These are phyloP conservation scores for Lepisosteus osseus DNA, from an alignment of 2,113 vertebrate genomes.

Conservation along the genomic window DNA sequence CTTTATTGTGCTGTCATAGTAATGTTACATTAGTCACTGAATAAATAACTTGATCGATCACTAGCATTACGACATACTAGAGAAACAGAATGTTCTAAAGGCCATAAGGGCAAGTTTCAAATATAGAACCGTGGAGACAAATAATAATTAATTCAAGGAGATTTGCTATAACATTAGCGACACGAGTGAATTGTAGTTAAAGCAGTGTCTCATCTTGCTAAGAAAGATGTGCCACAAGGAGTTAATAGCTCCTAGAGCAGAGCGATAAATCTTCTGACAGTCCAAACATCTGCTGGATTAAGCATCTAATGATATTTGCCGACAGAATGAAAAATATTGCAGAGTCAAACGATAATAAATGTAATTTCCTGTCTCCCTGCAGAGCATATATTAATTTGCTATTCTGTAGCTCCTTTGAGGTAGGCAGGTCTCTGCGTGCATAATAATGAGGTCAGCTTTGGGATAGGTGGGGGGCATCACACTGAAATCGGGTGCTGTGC, in stretches of 20 bases:
- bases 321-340: background rate
- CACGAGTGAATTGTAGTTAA: background rate
- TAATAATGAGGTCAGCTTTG: background rate
- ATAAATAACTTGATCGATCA: no score
- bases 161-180: background rate
- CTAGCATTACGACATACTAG: no score
- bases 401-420: constrained; percentile 4
- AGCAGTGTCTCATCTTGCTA: background rate
- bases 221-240: background rate
- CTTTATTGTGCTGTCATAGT: no score
- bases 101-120: no score
- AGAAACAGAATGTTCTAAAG: no score
- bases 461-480: background rate
- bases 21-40: no score
- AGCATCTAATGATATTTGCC: constrained; percentile 24
- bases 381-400: constrained; percentile 14
- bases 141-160: no score
- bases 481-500: background rate
- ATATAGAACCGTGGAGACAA: no score
- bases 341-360: constrained; percentile 20
- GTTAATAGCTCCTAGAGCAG: constrained; percentile 10
- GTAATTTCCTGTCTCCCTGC: constrained; percentile 13
- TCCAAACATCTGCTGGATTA: background rate
- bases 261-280: constrained; percentile 13
- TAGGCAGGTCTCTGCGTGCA: background rate